A percentile compares a stretch with the other conserved stretches of the same genome.
Evolutionary conservation across 1,140 invertebrate genomes (phyloP).

Genomic region (Drosophila sturtevanti): DNA sequence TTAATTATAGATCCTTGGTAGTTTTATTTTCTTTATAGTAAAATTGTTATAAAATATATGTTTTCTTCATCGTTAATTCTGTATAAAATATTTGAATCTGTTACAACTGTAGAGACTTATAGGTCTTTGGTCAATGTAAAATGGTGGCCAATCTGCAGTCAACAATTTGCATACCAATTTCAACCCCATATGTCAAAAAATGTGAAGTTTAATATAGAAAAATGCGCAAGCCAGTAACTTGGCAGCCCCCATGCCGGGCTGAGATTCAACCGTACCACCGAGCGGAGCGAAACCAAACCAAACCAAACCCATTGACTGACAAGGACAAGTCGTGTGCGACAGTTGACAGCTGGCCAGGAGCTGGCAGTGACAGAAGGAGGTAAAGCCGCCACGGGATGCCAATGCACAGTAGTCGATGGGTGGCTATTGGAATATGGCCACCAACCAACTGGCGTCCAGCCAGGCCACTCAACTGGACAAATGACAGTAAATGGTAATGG

Average conservation of each 20-base stretch:
- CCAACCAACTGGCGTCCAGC: constrained; percentile 33
- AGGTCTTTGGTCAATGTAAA: constrained; percentile 22
- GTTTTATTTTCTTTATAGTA: too few relatives aligned
- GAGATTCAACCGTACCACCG: constrained; percentile 23
- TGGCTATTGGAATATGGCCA: constrained; percentile 31
- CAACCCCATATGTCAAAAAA: constrained; percentile 71
- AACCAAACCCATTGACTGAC: constrained; percentile 69
- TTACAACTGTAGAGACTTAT: neutral
- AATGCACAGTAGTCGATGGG: constrained; percentile 50
- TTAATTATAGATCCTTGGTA: too few relatives aligned
- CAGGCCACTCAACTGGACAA: constrained; percentile 58
- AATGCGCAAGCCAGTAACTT: constrained; percentile 48
- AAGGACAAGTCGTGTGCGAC: constrained; percentile 79
- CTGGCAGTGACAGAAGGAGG: neutral
- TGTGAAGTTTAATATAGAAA: constrained; percentile 81
- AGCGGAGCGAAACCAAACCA: constrained; percentile 23
- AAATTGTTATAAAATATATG: neutral
- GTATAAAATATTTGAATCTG: neutral
- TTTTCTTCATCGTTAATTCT: too few relatives aligned
- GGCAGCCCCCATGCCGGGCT: constrained; percentile 26
- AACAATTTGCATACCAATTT: constrained; percentile 77
- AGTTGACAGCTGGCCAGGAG: constrained; percentile 70
- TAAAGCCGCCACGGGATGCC: constrained; percentile 32
- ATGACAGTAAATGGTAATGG: constrained; percentile 49
- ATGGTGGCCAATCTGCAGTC: constrained; percentile 22